These are phyloP conservation scores for Nemurella pictetii DNA, from an alignment of 2,888 invertebrate genomes.

Conservation along the genomic window DNA sequence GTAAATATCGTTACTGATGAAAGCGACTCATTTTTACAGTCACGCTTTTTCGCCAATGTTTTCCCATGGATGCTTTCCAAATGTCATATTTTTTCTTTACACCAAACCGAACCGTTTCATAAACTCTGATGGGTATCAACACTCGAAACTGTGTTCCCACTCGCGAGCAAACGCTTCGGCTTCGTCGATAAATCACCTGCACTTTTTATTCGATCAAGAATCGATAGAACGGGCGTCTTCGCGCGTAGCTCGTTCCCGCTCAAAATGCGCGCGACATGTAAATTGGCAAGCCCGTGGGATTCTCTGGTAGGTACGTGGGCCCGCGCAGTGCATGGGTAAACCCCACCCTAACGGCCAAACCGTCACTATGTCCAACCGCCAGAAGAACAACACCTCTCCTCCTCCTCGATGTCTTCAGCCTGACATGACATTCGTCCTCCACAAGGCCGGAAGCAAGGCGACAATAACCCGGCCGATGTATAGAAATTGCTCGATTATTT, in stretches of 20 bases:
- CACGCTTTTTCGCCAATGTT: neutral
- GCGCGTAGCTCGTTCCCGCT: neutral
- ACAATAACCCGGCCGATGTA: slow-evolving; percentile 2
- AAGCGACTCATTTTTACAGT: neutral
- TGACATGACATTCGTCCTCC: neutral
- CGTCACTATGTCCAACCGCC: neutral
- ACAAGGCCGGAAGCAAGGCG: neutral
- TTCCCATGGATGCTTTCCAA: neutral
- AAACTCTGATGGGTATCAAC: neutral
- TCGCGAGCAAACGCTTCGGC: too few species aligned
- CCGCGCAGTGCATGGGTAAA: too few species aligned
- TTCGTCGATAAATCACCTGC: neutral
- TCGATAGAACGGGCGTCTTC: neutral
- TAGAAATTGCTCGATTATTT: neutral
- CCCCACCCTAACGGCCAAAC: neutral
- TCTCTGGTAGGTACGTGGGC: neutral
- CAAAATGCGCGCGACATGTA: neutral
- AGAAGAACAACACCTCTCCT: neutral
- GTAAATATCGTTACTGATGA: neutral
- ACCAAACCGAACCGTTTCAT: too few species aligned
- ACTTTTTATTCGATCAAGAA: neutral
- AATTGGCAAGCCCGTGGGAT: neutral
- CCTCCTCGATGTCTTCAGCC: neutral
- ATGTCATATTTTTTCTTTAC: neutral
- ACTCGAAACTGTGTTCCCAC: too few species aligned